Conservation (phyloP, 23 tunicate species). For the Oikopleura dioica region DNA sequence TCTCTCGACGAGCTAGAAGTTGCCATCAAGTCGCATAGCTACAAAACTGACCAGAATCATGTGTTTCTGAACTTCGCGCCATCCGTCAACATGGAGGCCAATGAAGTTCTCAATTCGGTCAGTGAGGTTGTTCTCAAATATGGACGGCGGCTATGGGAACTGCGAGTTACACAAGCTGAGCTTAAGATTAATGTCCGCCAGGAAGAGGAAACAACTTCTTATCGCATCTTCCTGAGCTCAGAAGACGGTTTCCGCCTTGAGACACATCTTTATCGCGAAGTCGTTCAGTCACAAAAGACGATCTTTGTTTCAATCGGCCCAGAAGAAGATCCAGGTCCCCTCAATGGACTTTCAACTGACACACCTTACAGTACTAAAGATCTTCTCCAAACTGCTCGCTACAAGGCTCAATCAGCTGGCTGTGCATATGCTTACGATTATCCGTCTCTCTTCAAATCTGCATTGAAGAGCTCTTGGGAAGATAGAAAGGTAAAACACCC, state of each 20-base stretch:
- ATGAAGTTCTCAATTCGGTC: slow-evolving; percentile 51
- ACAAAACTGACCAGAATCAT: slow-evolving; percentile 80
- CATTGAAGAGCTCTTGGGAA: slow-evolving; percentile 39
- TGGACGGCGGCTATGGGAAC: slow-evolving; percentile 92
- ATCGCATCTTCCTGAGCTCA: slow-evolving; percentile 64
- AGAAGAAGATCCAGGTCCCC: slow-evolving; percentile 12
- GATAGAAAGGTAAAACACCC: slow-evolving; percentile 5
- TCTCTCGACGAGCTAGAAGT: slow-evolving; percentile 98
- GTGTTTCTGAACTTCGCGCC: slow-evolving; percentile 98
- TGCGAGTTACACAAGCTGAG: slow-evolving; percentile 92
- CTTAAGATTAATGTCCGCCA: slow-evolving; percentile 91
- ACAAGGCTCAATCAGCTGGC: slow-evolving; percentile 80
- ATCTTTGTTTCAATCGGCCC: background rate
- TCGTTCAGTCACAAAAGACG: slow-evolving; percentile 2
- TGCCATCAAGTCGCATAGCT: slow-evolving; percentile 24
- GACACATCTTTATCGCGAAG: slow-evolving; percentile 71
- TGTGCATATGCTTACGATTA: slow-evolving; percentile 93
- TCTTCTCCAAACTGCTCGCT: slow-evolving; percentile 82
- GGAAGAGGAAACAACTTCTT: slow-evolving; percentile 42
- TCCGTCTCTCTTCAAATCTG: slow-evolving; percentile 47
- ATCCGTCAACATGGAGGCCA: slow-evolving; percentile 74
- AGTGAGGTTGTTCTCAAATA: slow-evolving; percentile 81
- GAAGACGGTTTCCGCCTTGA: slow-evolving; percentile 81
- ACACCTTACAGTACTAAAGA: slow-evolving; percentile 95
- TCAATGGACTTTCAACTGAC: slow-evolving; percentile 29